Conservation (phyloP, 1,140 invertebrate genomes). For the Drosophila albomicans region DNA sequence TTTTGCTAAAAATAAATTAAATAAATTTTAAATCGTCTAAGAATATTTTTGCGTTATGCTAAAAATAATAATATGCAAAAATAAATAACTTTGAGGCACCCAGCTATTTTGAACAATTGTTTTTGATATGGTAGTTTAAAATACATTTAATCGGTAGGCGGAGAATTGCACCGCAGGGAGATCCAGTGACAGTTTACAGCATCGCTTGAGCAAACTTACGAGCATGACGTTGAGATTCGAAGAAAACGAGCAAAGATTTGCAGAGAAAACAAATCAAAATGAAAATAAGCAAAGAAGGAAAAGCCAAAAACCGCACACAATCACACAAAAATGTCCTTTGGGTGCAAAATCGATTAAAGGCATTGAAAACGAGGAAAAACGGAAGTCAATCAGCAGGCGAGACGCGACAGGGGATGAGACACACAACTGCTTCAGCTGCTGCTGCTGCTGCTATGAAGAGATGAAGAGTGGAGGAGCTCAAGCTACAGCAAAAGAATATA, state of each 20-base stretch:
- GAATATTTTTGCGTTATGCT: neutral
- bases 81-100: neutral
- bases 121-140: slow-evolving; percentile 3
- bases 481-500: too few relatives aligned
- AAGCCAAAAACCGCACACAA: slow-evolving; percentile 74
- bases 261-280: slow-evolving; percentile 73
- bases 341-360: slow-evolving; percentile 83
- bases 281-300: slow-evolving; percentile 23
- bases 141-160: neutral
- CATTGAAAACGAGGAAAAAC: slow-evolving; percentile 57
- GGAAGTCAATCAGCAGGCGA: slow-evolving; percentile 79
- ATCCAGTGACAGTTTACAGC: slow-evolving; percentile 54
- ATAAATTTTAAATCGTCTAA: too few relatives aligned
- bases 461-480: too few relatives aligned
- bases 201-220: slow-evolving; percentile 50
- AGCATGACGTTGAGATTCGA: slow-evolving; percentile 28
- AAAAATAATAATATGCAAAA: too few relatives aligned
- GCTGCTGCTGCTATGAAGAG: too few relatives aligned
- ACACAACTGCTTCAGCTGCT: too few relatives aligned
- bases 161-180: slow-evolving; percentile 9
- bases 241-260: slow-evolving; percentile 32
- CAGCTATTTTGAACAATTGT: neutral
- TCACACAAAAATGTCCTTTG: slow-evolving; percentile 79
- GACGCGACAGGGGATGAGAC: neutral
- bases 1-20: too few relatives aligned